phyloP scores from a whole-genome alignment of 2,113 vertebrate species.

The Corythornis vintsioides region DNA sequence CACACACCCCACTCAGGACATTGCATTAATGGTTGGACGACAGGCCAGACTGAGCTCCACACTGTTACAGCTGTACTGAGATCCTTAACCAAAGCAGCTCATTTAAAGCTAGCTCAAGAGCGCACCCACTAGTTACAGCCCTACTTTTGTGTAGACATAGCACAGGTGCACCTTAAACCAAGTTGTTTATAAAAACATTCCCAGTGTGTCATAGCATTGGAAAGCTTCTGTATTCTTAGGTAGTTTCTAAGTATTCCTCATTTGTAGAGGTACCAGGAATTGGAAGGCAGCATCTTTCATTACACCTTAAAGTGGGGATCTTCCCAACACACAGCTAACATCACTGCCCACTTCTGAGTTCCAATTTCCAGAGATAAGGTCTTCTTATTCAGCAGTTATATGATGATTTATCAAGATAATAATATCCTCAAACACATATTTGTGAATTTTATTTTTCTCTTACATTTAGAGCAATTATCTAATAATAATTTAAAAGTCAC shows the following conservation, averaged over 20 bases:
- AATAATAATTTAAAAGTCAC: background rate
- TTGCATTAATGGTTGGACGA: background rate
- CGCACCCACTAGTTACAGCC: background rate
- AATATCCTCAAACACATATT: background rate
- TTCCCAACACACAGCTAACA: background rate
- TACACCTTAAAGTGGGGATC: background rate
- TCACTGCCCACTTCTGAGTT: background rate
- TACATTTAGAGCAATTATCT: background rate
- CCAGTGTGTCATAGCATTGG: background rate
- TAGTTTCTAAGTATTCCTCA: background rate
- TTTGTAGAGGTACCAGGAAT: background rate
- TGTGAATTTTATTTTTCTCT: background rate
- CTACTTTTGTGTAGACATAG: accelerated
- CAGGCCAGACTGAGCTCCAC: background rate
- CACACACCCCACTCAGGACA: background rate
- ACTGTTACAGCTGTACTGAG: background rate
- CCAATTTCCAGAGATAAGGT: background rate
- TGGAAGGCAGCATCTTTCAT: background rate
- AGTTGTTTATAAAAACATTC: background rate
- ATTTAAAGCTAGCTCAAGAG: background rate
- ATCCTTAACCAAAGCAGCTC: background rate
- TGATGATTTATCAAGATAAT: background rate
- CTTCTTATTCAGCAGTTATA: background rate
- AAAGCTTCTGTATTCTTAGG: background rate
- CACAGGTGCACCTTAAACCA: accelerated